Evolutionary conservation across 2,113 vertebrate species (phyloP).

Genomic region (Zonotrichia leucophrys): DNA sequence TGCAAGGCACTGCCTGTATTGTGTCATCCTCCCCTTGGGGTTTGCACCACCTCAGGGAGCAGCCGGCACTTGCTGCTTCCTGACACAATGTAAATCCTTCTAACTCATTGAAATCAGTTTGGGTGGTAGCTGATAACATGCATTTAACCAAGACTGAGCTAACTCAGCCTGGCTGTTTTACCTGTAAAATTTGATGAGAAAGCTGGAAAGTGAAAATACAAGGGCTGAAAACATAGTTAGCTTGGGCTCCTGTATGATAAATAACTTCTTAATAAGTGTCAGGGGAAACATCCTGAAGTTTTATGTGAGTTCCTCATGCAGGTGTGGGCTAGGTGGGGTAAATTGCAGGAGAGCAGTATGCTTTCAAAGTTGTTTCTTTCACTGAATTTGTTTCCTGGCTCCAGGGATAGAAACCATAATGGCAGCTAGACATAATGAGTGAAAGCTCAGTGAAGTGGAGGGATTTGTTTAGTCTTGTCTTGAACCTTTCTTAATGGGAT

Average conservation of each 20-base stretch:
- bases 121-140: not conserved
- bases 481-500: slow-evolving; percentile 4
- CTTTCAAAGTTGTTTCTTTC: not conserved
- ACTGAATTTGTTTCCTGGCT: slow-evolving; percentile 16
- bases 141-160: not conserved
- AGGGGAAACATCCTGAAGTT: not conserved
- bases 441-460: not conserved
- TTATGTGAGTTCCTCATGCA: not conserved
- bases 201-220: not conserved
- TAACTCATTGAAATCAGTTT: not conserved
- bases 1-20: not conserved
- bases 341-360: not conserved
- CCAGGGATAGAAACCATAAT: not conserved
- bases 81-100: not conserved
- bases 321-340: not conserved
- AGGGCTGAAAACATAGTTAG: not conserved
- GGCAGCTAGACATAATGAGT: not conserved
- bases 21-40: not conserved
- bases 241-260: not conserved
- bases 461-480: slow-evolving; percentile 34
- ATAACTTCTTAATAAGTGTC: not conserved
- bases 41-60: not conserved
- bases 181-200: not conserved
- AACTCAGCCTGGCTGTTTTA: not conserved
- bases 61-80: not conserved